Conservation (phyloP, 1,140 invertebrate species). For the Dendroctonus valens region DNA sequence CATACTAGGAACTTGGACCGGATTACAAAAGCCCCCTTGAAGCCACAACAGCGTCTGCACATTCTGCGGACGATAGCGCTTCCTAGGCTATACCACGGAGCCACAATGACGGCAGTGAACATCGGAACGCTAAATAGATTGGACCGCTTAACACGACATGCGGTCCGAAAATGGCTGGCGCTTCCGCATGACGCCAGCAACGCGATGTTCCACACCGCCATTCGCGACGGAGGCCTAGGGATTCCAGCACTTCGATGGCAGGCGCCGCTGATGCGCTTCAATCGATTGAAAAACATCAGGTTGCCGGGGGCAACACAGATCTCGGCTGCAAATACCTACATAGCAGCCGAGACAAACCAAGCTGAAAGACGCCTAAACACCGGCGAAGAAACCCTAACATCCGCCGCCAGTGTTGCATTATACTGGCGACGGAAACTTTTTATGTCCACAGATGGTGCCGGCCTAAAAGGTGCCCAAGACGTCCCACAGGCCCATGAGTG, state of each 20-base stretch:
- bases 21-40: neutral
- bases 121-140: neutral
- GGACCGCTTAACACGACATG: constrained; percentile 20
- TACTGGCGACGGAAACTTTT: neutral
- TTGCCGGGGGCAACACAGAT: neutral
- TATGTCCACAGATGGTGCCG: neutral
- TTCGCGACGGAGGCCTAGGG: constrained; percentile 25
- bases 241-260: constrained; percentile 1
- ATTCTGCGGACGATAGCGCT: neutral
- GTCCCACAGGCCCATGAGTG: neutral
- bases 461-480: constrained; percentile 1
- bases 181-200: constrained; percentile 45
- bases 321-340: neutral
- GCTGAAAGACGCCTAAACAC: neutral
- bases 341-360: neutral
- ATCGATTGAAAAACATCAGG: neutral
- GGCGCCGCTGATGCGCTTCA: neutral
- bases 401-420: neutral
- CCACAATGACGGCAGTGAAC: neutral
- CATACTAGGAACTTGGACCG: neutral
- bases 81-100: neutral
- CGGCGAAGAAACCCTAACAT: neutral
- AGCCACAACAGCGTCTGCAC: constrained; percentile 2
- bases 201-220: constrained; percentile 44
- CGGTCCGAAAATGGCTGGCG: constrained; percentile 43